phyloP scores from a whole-genome alignment of 2,888 invertebrate species.

The Drosophila nigritarsus region DNA sequence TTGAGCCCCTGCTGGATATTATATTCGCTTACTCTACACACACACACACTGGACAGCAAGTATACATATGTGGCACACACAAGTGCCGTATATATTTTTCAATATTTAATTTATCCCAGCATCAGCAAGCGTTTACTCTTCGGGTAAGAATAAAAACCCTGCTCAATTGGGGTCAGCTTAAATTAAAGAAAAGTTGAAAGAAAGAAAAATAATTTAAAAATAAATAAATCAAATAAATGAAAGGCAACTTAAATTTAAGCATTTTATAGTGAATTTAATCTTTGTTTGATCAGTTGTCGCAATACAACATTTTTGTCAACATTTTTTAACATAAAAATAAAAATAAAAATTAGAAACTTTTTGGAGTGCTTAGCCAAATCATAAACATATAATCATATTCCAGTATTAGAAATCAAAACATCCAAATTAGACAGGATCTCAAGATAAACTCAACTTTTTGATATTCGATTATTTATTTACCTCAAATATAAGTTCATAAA shows the following conservation, averaged over 20 bases:
- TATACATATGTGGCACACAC: slow-evolving; percentile 6
- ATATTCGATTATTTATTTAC: not conserved
- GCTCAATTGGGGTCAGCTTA: not conserved
- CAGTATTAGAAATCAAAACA: not conserved
- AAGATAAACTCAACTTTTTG: not conserved
- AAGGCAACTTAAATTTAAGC: not conserved
- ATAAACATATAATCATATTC: not conserved
- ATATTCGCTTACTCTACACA: slow-evolving; percentile 37
- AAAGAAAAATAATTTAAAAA: not conserved
- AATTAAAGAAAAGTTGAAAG: not conserved
- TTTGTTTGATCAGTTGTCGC: not conserved
- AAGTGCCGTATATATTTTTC: slow-evolving; percentile 32
- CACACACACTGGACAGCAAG: slow-evolving; percentile 19
- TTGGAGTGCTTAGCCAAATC: not conserved
- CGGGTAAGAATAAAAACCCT: not conserved
- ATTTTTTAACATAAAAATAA: not conserved
- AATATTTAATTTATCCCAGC: slow-evolving; percentile 47
- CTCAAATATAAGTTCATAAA: not conserved
- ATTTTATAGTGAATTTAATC: not conserved
- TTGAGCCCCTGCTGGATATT: slow-evolving; percentile 71
- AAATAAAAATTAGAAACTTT: not conserved
- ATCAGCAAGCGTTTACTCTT: slow-evolving; percentile 4
- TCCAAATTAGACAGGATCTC: too few species aligned
- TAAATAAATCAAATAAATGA: not conserved
- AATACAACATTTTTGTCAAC: too few species aligned